These are phyloP conservation scores for Etheostoma spectabile DNA, from an alignment of 2,113 vertebrate species.

Conservation along the genomic window DNA sequence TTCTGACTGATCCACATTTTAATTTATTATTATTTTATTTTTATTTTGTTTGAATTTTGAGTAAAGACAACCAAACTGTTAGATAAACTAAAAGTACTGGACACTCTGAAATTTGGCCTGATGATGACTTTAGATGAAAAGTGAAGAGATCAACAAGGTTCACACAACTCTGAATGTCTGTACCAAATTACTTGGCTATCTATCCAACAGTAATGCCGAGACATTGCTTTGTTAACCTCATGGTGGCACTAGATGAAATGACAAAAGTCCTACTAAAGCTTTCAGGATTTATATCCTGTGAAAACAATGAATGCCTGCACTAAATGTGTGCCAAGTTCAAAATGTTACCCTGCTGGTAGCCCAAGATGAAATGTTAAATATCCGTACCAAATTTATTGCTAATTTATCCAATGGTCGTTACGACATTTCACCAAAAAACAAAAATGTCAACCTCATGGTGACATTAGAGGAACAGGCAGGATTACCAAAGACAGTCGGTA, in stretches of 20 bases:
- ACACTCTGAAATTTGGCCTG: not conserved
- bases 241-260: not conserved
- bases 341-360: not conserved
- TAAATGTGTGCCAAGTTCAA: not conserved
- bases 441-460: not conserved
- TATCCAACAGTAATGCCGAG: not conserved
- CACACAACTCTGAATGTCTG: not conserved
- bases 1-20: constrained; percentile 5
- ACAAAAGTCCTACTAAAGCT: not conserved
- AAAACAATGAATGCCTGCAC: not conserved
- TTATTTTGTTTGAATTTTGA: too few relatives aligned
- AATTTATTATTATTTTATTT: constrained; percentile 7
- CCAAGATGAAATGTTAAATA: not conserved
- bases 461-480: not conserved
- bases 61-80: too few relatives aligned
- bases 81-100: not conserved
- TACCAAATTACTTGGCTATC: not conserved
- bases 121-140: not conserved
- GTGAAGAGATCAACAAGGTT: not conserved
- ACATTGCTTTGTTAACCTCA: not conserved
- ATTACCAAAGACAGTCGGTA: not conserved
- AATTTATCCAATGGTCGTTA: not conserved
- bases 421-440: not conserved
- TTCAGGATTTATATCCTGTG: not conserved
- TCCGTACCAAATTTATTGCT: not conserved